Evolutionary conservation across 2,113 vertebrate genomes (phyloP).

Genomic region (Eidolon helvum): DNA sequence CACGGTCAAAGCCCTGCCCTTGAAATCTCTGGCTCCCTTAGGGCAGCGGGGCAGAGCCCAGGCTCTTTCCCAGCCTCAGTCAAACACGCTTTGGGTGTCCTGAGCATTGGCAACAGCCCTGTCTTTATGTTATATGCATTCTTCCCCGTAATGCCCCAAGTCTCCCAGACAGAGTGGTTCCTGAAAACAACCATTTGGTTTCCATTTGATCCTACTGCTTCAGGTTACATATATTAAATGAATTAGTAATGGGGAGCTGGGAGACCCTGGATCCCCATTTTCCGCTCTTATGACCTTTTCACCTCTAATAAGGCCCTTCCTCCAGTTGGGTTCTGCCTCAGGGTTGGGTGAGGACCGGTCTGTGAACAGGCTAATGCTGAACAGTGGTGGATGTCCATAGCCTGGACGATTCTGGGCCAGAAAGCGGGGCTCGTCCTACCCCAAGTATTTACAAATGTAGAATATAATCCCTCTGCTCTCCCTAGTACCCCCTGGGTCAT

Average conservation of each 20-base stretch:
- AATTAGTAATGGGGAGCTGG: neutral
- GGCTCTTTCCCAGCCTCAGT: neutral
- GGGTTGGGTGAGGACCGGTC: neutral
- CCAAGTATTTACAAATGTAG: neutral
- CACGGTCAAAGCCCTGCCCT: fast-evolving
- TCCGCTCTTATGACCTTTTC: neutral
- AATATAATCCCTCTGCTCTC: neutral
- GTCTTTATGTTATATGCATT: fast-evolving
- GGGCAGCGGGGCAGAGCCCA: too few species aligned
- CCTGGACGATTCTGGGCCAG: neutral
- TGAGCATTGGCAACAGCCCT: fast-evolving
- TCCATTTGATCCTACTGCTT: neutral
- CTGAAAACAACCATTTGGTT: neutral
- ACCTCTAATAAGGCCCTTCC: neutral
- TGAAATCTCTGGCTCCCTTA: fast-evolving
- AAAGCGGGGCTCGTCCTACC: neutral
- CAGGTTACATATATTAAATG: neutral
- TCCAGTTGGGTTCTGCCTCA: neutral
- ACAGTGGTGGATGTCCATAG: neutral
- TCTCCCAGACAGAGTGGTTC: neutral
- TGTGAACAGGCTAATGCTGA: neutral
- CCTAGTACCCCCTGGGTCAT: neutral
- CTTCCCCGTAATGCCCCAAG: neutral
- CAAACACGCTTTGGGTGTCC: neutral
- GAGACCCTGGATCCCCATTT: neutral